phyloP scores from a whole-genome alignment of 2,113 vertebrate genomes.

The Ameiurus melas region DNA sequence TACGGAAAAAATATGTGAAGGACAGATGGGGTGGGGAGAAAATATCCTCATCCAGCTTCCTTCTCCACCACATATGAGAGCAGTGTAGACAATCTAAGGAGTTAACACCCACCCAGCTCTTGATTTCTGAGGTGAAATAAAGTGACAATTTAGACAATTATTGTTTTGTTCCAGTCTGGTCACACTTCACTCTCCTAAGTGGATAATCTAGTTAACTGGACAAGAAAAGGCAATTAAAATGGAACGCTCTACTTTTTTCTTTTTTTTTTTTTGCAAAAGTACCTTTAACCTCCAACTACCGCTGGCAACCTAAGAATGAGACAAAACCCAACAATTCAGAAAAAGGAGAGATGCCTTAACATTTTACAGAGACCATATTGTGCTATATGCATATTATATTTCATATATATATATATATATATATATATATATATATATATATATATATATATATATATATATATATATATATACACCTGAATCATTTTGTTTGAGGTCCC shows the following conservation, averaged over 20 bases:
- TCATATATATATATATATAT: too few species aligned
- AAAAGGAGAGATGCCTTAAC: background rate
- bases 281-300: slow-evolving; percentile 15
- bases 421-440: too few species aligned
- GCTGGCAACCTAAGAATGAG: background rate
- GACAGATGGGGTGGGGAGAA: slow-evolving; percentile 6
- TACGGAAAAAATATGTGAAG: slow-evolving; percentile 20
- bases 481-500: too few species aligned
- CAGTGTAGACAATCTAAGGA: background rate
- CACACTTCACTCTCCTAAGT: background rate
- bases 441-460: too few species aligned
- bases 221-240: background rate
- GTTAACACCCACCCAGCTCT: background rate
- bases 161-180: background rate
- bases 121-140: background rate
- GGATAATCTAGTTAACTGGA: background rate
- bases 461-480: too few species aligned
- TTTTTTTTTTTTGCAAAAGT: background rate
- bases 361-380: too few species aligned
- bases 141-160: background rate
- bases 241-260: background rate
- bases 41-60: background rate
- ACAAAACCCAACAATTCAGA: background rate
- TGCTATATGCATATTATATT: too few species aligned
- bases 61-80: background rate